Conservation (phyloP, 2,888 invertebrate genomes). For the Tuta absoluta region DNA sequence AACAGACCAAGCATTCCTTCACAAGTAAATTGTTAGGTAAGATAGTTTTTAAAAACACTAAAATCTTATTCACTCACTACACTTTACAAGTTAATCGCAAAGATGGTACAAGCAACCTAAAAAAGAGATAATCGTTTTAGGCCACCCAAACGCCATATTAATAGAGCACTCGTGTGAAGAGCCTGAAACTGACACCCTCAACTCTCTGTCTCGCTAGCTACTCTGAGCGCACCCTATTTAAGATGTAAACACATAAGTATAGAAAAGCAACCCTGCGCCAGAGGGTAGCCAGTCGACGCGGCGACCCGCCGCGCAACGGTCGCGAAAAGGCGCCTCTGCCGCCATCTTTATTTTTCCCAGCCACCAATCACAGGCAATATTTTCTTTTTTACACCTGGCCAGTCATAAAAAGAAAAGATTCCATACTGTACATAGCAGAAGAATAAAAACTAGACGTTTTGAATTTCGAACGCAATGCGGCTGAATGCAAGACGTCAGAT, state of each 20-base stretch:
- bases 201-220: slow-evolving; percentile 29
- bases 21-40: too few relatives aligned
- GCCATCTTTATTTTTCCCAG: slow-evolving; percentile 41
- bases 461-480: slow-evolving; percentile 32
- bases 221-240: slow-evolving; percentile 71
- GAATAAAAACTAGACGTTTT: slow-evolving; percentile 21
- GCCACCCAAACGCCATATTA: too few relatives aligned
- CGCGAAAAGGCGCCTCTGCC: slow-evolving; percentile 47
- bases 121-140: too few relatives aligned
- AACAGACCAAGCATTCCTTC: too few relatives aligned
- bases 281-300: slow-evolving; percentile 67
- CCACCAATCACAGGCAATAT: slow-evolving; percentile 36
- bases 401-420: slow-evolving; percentile 26
- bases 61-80: too few relatives aligned
- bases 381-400: slow-evolving; percentile 25
- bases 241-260: slow-evolving; percentile 79
- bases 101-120: too few relatives aligned
- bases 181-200: neutral
- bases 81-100: too few relatives aligned
- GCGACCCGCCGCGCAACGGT: slow-evolving; percentile 60
- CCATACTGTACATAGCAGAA: slow-evolving; percentile 33
- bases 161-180: too few relatives aligned
- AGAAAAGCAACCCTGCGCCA: slow-evolving; percentile 51
- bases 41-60: too few relatives aligned
- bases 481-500: slow-evolving; percentile 30